Evolutionary conservation across 92 coral and sea anemone genomes (phyloP), one percentile per base, ranked within the genome.

Genomic region (Siderastrea radians): DNA sequence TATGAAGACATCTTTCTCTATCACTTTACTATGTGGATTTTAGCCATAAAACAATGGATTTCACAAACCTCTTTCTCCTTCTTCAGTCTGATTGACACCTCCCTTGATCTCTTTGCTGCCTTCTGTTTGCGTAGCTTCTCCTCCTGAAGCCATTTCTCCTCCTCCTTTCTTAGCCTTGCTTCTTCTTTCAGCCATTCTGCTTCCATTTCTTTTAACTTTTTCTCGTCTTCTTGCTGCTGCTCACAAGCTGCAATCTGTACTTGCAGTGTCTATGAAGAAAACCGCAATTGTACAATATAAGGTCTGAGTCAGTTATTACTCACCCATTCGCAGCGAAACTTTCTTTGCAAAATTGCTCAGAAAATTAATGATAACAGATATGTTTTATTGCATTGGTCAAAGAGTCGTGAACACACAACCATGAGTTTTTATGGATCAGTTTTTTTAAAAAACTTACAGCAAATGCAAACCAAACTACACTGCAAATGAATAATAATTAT

Each of bases 181-280:
- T 95, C 98, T 90, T 98, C 99, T 77, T 94, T 96, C 57, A 98
- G 81, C 99, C 99, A 98, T 17, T 86, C 96, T 11, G 99, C 99
- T 86, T 98, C 99, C 82, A 95, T 77, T 57, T 98, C 96, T 87
- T 98, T 95, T 49, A 95, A 83, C 75, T 94, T 90, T 64, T 70
- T 84, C 82, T 95, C 99, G 82, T 96, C 98, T 72, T 98, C 95
- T 47, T 76, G 84, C 63, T 94, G 95, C 60, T 94, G 93, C 6
- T 82, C 86, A 79, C 87, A 90, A 8, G 99, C 91, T 65, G 95
- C 91, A n/a, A 94, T 86, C 90, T 98, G 99, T 4, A 95, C 91
- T 82, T 95, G 94, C 47, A 95, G 93, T 13, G 95, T 93, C 99
- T 96, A 59, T 58, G 43, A 9, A 52, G 44, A 72, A 8, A 57